Conservation (phyloP, 2,113 vertebrate genomes). For the Charina bottae region DNA sequence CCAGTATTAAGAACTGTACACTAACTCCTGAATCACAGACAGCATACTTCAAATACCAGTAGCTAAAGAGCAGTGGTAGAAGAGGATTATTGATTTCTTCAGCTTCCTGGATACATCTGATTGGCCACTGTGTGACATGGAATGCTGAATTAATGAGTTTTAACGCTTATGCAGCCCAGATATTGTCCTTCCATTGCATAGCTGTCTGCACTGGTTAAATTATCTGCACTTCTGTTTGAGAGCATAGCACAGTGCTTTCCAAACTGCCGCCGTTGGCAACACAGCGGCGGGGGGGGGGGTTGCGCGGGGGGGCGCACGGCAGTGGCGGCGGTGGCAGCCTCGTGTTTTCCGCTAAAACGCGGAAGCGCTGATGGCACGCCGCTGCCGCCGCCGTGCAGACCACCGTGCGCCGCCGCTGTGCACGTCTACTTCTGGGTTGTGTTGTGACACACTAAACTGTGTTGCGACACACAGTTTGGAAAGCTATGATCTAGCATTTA, state of each 20-base stretch:
- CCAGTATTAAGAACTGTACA: background rate
- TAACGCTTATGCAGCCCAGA: background rate
- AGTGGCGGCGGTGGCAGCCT: too few species aligned
- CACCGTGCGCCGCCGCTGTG: too few species aligned
- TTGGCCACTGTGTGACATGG: background rate
- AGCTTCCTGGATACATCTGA: background rate
- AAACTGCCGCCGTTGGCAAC: too few species aligned
- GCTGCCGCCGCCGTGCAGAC: too few species aligned
- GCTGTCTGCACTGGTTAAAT: background rate
- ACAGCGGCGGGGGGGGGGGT: too few species aligned
- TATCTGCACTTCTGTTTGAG: background rate
- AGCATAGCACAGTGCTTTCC: too few species aligned
- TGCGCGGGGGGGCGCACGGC: too few species aligned
- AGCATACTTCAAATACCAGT: background rate
- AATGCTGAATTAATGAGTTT: background rate
- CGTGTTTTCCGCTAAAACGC: too few species aligned
- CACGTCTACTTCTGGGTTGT: too few species aligned
- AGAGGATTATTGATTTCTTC: background rate
- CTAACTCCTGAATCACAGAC: background rate
- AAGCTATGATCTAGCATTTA: background rate
- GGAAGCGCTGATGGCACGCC: too few species aligned
- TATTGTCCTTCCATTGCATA: background rate
- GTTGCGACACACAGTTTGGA: too few species aligned
- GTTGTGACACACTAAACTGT: too few species aligned
- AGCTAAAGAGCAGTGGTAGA: background rate